phyloP scores from a whole-genome alignment of 2,797 vertebrate genomes.

The Phoxinus dragarum region DNA sequence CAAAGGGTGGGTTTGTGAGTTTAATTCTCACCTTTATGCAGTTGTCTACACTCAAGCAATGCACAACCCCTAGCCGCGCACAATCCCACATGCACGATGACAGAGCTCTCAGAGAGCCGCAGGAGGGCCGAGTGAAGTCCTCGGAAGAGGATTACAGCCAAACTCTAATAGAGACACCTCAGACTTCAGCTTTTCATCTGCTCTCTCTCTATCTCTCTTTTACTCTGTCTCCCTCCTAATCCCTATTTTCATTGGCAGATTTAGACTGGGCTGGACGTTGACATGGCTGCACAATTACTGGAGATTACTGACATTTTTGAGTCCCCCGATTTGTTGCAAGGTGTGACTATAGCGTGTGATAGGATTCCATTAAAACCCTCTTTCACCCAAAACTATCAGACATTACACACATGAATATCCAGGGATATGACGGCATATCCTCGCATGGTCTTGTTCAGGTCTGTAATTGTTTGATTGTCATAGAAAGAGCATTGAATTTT shows the following conservation, averaged over 20 bases:
- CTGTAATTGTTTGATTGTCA: not conserved
- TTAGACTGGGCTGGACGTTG: not conserved
- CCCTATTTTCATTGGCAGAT: conserved; percentile 43
- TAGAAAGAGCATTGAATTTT: not conserved
- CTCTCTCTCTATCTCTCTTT: conserved; percentile 39
- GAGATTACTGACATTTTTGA: conserved; percentile 40
- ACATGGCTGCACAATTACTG: conserved; percentile 45
- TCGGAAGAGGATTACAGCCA: conserved; percentile 58
- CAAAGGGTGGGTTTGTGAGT: conserved; percentile 23
- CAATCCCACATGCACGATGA: conserved; percentile 25
- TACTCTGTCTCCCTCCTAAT: conserved; percentile 34
- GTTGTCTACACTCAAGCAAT: conserved; percentile 2
- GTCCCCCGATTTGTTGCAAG: conserved; percentile 35
- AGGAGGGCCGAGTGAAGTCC: conserved; percentile 49
- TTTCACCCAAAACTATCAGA: conserved; percentile 27
- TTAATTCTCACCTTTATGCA: conserved; percentile 25
- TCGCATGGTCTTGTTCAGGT: conserved; percentile 13
- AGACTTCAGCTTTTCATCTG: conserved; percentile 47
- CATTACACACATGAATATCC: conserved; percentile 30
- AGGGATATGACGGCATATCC: conserved; percentile 32
- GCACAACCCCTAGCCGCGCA: conserved; percentile 22
- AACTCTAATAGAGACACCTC: conserved; percentile 56
- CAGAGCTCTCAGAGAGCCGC: conserved; percentile 58
- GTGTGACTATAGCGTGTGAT: conserved; percentile 48
- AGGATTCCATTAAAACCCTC: conserved; percentile 31